Base-by-base conservation (phyloP, 2,113 vertebrate genomes). In the Panurus biarmicus region DNA sequence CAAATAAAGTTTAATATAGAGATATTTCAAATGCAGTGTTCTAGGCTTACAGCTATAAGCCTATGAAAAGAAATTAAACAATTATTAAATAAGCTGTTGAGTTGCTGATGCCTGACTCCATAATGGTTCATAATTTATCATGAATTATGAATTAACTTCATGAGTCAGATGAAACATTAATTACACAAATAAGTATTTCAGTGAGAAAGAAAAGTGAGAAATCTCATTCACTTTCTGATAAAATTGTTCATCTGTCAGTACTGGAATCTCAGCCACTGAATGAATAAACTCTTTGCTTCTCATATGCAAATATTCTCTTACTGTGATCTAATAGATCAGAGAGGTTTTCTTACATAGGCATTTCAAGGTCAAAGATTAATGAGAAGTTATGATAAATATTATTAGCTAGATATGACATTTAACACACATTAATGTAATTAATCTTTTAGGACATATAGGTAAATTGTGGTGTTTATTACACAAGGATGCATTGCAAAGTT, bases 251-350 rank as follows among this genome's bases (percentile, higher is more conserved):
- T 85, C 42, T 88, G 35, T 51, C 51, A 78, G 58, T 58, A 56
- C 71, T 77, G 53, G 74, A 80, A 89, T 87, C 81, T 70, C 73
- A 66, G 62, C 9, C 85, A 62, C 38, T 40, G 73, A 92, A 75
- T 25, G 23, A 94, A 84, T 60, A 66, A 93, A 86, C 35, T 60
- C n/a, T 84, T 72, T 40, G 24, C 78, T 93, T 96, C 85, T 80
- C 83, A 87, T 90, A 94, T 89, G 76, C 70, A 96, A 96, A 97
- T 95, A 81, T 74, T 95, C n/a, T 81, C n/a, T 76, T 91, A 48
- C 42, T 61, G 28, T 6, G 6, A 73, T 82, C 21, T 54, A 53
- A n/a, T 7, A 91, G 40, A 84, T 47, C 64, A 69, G 24, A 74
- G 44, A 82, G 4, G 18, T 71, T 95, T 94, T 92, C 70, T 85